phyloP scores from a whole-genome alignment of 2,888 invertebrate genomes.

The Cecidostiba fungosa region DNA sequence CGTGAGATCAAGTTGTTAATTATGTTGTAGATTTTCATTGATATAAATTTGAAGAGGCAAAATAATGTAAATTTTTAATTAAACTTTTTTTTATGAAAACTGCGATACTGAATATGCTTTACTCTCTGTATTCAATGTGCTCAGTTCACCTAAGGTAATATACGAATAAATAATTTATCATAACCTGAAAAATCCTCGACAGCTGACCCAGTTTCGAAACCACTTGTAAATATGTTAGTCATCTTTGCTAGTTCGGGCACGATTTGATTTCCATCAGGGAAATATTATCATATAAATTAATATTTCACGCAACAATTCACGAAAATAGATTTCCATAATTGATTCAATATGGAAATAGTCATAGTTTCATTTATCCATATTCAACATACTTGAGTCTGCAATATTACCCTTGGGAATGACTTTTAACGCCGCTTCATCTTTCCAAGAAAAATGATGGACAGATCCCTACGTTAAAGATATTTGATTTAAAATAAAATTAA shows the following conservation, averaged over 20 bases:
- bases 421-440: no score
- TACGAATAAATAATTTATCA: neutral
- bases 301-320: neutral
- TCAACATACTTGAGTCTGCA: neutral
- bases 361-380: neutral
- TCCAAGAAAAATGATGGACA: no score
- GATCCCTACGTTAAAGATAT: no score
- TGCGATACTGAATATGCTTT: no score
- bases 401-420: neutral
- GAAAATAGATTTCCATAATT: neutral
- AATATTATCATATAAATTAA: neutral
- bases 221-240: neutral
- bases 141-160: neutral
- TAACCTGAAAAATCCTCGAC: neutral
- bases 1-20: neutral
- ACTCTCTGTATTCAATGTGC: neutral
- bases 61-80: neutral
- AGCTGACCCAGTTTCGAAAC: neutral
- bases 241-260: neutral
- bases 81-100: neutral
- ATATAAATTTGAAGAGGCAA: neutral
- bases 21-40: neutral
- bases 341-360: neutral
- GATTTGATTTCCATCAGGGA: neutral
- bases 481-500: no score